Evolutionary conservation across 2,888 invertebrate genomes (phyloP), one percentile per base, ranked within the genome.

Genomic region (Drosophila gaucha): DNA sequence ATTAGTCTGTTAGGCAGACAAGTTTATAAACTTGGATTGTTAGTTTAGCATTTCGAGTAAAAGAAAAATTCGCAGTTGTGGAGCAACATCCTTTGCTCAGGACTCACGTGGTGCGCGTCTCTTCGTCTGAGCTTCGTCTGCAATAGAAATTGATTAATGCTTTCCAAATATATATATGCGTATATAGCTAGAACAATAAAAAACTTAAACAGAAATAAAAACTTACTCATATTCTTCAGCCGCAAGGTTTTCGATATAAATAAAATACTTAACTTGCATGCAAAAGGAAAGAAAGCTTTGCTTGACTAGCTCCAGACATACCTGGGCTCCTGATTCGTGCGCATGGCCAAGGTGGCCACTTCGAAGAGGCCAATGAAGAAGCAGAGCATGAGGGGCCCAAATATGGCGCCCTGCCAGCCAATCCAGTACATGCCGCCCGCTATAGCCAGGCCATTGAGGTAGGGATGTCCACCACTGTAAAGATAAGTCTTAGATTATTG

Each of bases 401-500:
- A 95, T 77, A 99, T 97, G 1, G 99, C 99, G 0, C 99, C 99
- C 92, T 99, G 97, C 58, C 98, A 95, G 0, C 99, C 99, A 77
- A 99, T 93, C 94, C 98, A 99, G 92, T 98, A 98, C 89, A 99
- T 97, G 44, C 99, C 99, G 10, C 99, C 99, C 16, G 98, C 99
- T 89, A 99, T 98, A 2, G 99, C 97, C 55, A 99, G 93, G 31
- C 98, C 99, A 8, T 99, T 99, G 68, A 99, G 94, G 92, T 99
- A 99, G 0, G 99, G 99, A 93, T 99, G 99, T 2, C 98, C 97
- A 20, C 96, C 96, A 58, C 97, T 97, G 88, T 6, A 44, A 44
- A 0, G 18, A 18, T 28, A 12, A 0, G 16, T 1, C 4, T 18
- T 18, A n/a, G 6, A 44, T 44, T 8, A 26, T 6, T 6, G 12